A percentile compares a stretch with the other conserved stretches of the same genome.
phyloP scores from a whole-genome alignment of 2,797 vertebrate species.

The Centropyge bicolor region DNA sequence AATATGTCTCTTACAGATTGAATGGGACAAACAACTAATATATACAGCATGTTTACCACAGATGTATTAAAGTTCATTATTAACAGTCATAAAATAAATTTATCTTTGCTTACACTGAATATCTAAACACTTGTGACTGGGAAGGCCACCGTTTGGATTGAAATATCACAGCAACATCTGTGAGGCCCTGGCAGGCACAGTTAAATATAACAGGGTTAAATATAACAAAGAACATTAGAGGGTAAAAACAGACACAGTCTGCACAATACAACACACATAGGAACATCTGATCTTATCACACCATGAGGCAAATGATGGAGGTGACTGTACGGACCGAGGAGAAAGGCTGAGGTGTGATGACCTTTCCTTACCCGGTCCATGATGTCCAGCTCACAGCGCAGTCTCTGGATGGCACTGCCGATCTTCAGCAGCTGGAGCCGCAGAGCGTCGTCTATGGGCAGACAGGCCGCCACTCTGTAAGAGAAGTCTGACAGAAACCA shows the following conservation, averaged over 20 bases:
- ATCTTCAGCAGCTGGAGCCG: constrained; percentile 96
- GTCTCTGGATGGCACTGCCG: constrained; percentile 95
- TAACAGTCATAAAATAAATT: neutral
- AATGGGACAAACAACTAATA: neutral
- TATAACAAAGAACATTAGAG: constrained; percentile 32
- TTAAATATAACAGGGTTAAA: constrained; percentile 26
- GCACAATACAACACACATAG: neutral
- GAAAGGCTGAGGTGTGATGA: neutral
- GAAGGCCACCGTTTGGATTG: constrained; percentile 15
- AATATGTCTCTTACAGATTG: neutral
- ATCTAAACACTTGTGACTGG: constrained; percentile 1
- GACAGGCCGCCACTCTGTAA: constrained; percentile 97
- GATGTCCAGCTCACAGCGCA: constrained; percentile 97
- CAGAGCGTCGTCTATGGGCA: constrained; percentile 95
- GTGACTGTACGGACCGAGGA: neutral
- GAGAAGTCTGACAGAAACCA: constrained; percentile 91
- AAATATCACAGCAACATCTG: constrained; percentile 25
- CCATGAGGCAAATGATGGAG: neutral
- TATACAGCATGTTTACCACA: neutral
- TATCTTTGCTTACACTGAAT: constrained; percentile 5
- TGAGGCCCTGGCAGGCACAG: constrained; percentile 6
- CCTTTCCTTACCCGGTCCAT: constrained; percentile 93
- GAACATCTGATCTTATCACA: constrained; percentile 31
- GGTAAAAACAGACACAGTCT: constrained; percentile 6
- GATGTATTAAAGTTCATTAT: neutral